Evolutionary conservation across 2,113 vertebrate genomes (phyloP).

Genomic region (Indicator indicator): DNA sequence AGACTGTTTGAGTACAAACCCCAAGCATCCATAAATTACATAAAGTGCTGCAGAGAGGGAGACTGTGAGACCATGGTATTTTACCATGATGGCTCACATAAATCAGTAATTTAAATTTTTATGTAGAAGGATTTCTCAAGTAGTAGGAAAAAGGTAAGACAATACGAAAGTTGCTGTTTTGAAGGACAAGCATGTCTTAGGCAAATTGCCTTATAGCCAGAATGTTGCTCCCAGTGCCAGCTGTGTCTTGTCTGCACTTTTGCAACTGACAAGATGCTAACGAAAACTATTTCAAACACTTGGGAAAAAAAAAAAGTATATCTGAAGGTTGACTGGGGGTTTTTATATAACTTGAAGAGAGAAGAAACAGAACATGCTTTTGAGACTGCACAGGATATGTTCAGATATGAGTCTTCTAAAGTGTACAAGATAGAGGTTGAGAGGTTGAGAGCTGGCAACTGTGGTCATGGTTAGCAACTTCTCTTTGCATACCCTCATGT

Average conservation of each 20-base stretch:
- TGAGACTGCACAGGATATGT: not conserved
- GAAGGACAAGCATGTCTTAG: not conserved
- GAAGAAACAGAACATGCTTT: not conserved
- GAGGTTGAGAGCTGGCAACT: not conserved
- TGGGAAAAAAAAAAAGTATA: not conserved
- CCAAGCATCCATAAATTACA: not conserved
- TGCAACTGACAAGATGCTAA: not conserved
- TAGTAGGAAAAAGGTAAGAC: not conserved
- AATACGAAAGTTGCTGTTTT: not conserved
- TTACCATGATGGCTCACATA: not conserved
- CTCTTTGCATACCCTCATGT: not conserved
- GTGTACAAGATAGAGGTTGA: not conserved
- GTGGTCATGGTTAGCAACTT: not conserved
- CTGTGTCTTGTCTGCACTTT: not conserved
- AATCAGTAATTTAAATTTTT: not conserved
- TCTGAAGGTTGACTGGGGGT: not conserved
- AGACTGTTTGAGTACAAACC: not conserved
- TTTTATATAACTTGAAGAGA: not conserved
- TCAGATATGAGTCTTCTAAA: not conserved
- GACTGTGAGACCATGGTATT: not conserved
- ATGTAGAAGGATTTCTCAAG: not conserved
- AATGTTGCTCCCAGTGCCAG: not conserved
- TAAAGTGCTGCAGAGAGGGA: not conserved
- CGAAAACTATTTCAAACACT: constrained; percentile 6
- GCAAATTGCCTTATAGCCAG: not conserved